These are phyloP conservation scores for Hafferia zeledoni DNA, from an alignment of 2,797 vertebrate species.

Conservation along the genomic window DNA sequence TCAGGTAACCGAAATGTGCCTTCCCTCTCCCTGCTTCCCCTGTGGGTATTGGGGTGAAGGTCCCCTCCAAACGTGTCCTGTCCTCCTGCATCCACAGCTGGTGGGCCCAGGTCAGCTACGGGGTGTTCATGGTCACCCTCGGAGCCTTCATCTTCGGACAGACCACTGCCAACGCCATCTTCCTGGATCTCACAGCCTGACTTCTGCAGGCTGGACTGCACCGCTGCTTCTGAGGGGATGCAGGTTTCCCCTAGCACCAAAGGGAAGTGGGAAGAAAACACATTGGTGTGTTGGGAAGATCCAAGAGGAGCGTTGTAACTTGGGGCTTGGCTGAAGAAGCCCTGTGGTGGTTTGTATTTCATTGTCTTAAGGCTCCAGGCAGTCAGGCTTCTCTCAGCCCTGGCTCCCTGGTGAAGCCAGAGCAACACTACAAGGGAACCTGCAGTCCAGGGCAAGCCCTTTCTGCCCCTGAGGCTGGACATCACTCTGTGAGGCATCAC, in stretches of 20 bases:
- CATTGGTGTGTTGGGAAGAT: neutral
- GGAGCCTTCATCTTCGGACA: conserved; percentile 96
- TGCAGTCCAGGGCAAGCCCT: neutral
- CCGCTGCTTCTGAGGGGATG: neutral
- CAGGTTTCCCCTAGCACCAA: neutral
- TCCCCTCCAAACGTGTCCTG: neutral
- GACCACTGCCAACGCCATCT: conserved; percentile 92
- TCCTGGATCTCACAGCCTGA: conserved; percentile 80
- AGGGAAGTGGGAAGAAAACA: neutral
- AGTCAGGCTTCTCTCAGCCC: neutral
- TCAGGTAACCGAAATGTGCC: conserved; percentile 77
- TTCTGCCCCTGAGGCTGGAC: neutral
- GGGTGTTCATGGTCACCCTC: conserved; percentile 87
- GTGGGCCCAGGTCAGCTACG: conserved; percentile 84
- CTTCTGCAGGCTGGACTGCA: neutral
- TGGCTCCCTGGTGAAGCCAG: neutral
- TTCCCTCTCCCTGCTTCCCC: neutral
- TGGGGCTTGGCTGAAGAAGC: neutral
- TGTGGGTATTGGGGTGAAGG: neutral
- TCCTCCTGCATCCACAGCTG: conserved; percentile 77
- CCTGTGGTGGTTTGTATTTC: neutral
- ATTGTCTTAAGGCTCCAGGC: neutral
- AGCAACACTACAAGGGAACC: neutral
- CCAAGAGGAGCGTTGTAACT: neutral
- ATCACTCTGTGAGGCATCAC: neutral